phyloP scores from a whole-genome alignment of 2,888 invertebrate genomes.

The Ernsta delagoae region DNA sequence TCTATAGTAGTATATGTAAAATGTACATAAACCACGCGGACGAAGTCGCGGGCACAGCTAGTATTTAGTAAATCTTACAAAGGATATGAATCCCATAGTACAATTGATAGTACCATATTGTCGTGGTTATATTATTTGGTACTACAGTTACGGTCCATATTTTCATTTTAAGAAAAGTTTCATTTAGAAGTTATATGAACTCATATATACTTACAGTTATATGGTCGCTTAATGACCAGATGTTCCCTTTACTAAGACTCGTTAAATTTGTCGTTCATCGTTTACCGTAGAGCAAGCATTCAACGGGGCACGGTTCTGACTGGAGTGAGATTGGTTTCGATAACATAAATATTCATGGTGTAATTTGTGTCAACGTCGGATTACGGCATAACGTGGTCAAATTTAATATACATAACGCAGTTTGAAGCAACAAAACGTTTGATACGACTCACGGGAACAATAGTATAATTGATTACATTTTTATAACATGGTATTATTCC shows the following conservation, averaged over 20 bases:
- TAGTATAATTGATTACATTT: too few species aligned
- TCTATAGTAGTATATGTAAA: too few species aligned
- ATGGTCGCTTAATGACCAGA: neutral
- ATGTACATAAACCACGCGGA: too few species aligned
- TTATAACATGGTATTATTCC: too few species aligned
- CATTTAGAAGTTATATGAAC: neutral
- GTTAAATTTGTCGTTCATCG: slow-evolving; percentile 15
- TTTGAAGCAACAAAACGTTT: slow-evolving; percentile 17
- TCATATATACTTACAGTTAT: neutral
- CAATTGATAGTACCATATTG: too few species aligned
- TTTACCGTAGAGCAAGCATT: slow-evolving; percentile 6
- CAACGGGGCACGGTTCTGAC: slow-evolving; percentile 41
- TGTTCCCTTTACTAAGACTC: neutral
- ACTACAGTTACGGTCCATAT: too few species aligned
- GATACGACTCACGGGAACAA: slow-evolving; percentile 3
- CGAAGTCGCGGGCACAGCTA: too few species aligned
- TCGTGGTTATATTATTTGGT: too few species aligned
- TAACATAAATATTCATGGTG: slow-evolving; percentile 39
- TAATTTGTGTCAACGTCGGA: slow-evolving; percentile 46
- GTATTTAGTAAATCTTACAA: too few species aligned
- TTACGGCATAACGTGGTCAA: slow-evolving; percentile 39
- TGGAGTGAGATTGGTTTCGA: slow-evolving; percentile 50
- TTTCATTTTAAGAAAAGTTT: neutral
- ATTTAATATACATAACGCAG: slow-evolving; percentile 23
- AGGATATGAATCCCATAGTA: too few species aligned